Conservation (phyloP, 2,888 invertebrate genomes). For the Rotaria macrura region DNA sequence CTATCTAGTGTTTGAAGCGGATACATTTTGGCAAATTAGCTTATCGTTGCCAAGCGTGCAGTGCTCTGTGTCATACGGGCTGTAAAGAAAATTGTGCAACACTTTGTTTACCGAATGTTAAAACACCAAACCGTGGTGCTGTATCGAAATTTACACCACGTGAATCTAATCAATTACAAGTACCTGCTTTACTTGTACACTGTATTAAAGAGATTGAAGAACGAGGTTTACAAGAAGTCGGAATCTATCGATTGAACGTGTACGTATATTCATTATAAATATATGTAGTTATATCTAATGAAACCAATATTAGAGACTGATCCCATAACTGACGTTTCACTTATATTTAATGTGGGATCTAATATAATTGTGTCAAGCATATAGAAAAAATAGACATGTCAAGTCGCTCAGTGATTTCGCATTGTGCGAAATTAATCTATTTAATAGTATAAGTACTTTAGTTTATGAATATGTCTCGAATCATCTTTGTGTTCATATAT, state of each 20-base stretch:
- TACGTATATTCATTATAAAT: not conserved
- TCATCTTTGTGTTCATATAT: too few relatives aligned
- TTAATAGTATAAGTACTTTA: too few relatives aligned
- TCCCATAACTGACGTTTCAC: too few relatives aligned
- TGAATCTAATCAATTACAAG: constrained; percentile 10
- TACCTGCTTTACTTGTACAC: constrained; percentile 27
- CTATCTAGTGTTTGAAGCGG: constrained; percentile 21
- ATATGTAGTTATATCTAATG: too few relatives aligned
- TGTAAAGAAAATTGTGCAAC: constrained; percentile 29
- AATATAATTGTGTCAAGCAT: too few relatives aligned
- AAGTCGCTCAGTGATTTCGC: too few relatives aligned
- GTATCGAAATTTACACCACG: constrained; percentile 22
- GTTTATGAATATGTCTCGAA: too few relatives aligned
- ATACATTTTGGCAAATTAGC: constrained; percentile 33
- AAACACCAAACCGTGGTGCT: constrained; percentile 27
- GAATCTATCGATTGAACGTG: constrained; percentile 32
- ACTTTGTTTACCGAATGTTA: constrained; percentile 27
- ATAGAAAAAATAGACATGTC: too few relatives aligned
- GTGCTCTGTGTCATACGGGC: constrained; percentile 26
- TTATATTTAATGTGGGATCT: too few relatives aligned
- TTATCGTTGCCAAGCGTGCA: constrained; percentile 28
- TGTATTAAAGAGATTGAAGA: constrained; percentile 32
- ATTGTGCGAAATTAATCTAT: too few relatives aligned
- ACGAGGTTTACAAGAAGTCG: constrained; percentile 33
- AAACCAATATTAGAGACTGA: too few relatives aligned